Evolutionary conservation across 2,113 vertebrate genomes (phyloP).

Genomic region (Cephalopholis sonnerati): DNA sequence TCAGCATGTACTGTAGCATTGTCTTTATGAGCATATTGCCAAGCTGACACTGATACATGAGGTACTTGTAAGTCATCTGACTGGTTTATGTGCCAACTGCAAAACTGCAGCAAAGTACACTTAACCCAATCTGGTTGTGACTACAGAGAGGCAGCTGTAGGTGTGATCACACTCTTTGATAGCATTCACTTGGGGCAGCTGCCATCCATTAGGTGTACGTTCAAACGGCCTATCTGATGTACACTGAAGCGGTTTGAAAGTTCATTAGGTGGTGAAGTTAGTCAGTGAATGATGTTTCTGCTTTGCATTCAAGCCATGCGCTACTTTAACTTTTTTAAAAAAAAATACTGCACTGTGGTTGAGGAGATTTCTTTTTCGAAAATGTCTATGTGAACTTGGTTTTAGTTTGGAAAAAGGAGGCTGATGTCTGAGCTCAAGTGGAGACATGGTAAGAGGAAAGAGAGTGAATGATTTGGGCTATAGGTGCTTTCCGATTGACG

Average conservation of each 20-base stretch:
- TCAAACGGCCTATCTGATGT: background rate
- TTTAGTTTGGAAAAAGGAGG: no score
- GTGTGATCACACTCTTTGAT: background rate
- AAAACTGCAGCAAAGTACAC: background rate
- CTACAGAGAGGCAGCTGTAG: background rate
- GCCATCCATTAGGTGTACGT: background rate
- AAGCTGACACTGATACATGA: background rate
- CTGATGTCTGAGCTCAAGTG: no score
- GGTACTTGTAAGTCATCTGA: background rate
- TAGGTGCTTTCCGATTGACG: slow-evolving; percentile 26
- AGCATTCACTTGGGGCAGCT: background rate
- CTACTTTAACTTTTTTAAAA: no score
- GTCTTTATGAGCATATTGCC: background rate
- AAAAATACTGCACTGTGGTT: no score
- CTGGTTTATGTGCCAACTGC: background rate
- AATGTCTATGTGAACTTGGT: no score
- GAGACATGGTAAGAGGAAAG: background rate
- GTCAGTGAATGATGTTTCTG: background rate
- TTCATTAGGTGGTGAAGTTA: no score
- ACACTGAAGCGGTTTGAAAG: background rate
- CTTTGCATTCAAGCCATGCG: background rate
- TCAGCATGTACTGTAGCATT: background rate
- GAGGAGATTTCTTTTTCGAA: no score
- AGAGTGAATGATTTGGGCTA: slow-evolving; percentile 27
- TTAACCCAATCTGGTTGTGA: background rate